These are phyloP conservation scores for Pharmacophagus antenor DNA, from an alignment of 2,888 invertebrate genomes.

Conservation along the genomic window DNA sequence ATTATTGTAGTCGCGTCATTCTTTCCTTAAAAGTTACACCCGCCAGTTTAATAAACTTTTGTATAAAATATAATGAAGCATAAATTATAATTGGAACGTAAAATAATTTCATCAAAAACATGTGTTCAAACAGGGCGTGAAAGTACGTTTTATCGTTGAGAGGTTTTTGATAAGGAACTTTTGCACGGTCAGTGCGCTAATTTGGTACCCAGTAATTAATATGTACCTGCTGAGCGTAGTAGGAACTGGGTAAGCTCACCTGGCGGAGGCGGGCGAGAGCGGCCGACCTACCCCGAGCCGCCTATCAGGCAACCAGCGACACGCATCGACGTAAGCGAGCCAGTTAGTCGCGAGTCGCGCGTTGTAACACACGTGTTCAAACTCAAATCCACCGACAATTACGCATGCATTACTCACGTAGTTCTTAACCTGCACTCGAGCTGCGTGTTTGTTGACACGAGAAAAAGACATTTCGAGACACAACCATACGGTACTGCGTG, in stretches of 20 bases:
- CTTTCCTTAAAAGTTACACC: too few relatives aligned
- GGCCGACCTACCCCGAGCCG: slow-evolving; percentile 34
- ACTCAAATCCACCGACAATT: slow-evolving; percentile 38
- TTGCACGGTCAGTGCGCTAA: slow-evolving; percentile 56
- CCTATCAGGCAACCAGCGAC: slow-evolving; percentile 36
- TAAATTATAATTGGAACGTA: neutral
- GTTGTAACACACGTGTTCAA: slow-evolving; percentile 36
- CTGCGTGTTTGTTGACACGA: slow-evolving; percentile 30
- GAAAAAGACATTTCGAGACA: slow-evolving; percentile 10
- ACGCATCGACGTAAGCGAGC: slow-evolving; percentile 39
- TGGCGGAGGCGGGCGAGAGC: slow-evolving; percentile 49
- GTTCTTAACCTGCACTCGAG: slow-evolving; percentile 46
- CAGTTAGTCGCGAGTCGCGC: slow-evolving; percentile 62
- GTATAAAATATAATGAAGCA: neutral
- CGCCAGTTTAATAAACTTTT: neutral
- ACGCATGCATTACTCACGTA: slow-evolving; percentile 43
- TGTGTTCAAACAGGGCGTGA: slow-evolving; percentile 35
- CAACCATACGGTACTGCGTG: slow-evolving; percentile 4
- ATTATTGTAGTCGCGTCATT: too few relatives aligned
- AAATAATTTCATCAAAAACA: slow-evolving; percentile 32
- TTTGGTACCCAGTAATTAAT: slow-evolving; percentile 72
- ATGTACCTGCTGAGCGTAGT: slow-evolving; percentile 46
- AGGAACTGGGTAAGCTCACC: slow-evolving; percentile 40
- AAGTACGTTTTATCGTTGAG: slow-evolving; percentile 48
- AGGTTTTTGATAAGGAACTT: slow-evolving; percentile 39